Conservation (phyloP, 2,797 vertebrate species). For the Pantherophis vulpinus region DNA sequence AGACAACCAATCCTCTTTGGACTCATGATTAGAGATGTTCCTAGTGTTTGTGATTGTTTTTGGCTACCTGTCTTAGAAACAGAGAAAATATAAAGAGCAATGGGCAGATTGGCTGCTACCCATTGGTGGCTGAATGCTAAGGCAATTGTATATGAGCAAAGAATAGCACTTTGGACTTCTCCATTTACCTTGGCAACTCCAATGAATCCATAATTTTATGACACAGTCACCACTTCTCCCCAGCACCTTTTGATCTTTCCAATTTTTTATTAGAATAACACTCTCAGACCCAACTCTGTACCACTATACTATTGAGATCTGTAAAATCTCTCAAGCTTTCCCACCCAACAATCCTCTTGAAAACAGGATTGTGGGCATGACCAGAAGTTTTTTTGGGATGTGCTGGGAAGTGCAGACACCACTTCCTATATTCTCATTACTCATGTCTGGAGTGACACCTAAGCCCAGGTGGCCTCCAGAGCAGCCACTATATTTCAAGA, state of each 20-base stretch:
- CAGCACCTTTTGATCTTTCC: not conserved
- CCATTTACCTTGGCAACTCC: not conserved
- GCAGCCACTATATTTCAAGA: not conserved
- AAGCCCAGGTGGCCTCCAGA: not conserved
- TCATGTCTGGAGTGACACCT: not conserved
- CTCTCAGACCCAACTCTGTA: not conserved
- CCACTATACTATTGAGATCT: not conserved
- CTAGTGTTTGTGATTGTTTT: not conserved
- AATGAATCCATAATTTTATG: not conserved
- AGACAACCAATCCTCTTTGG: not conserved
- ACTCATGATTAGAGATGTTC: not conserved
- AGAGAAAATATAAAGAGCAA: rapidly evolving
- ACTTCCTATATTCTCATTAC: not conserved
- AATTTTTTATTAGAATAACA: not conserved
- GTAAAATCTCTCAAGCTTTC: not conserved
- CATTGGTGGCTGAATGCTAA: not conserved
- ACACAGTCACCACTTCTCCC: not conserved
- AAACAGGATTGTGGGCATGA: not conserved
- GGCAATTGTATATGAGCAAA: not conserved
- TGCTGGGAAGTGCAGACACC: not conserved
- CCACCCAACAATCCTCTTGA: not conserved
- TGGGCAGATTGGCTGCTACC: not conserved
- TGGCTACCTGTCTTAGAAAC: not conserved
- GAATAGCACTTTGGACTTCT: not conserved
- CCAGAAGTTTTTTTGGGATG: not conserved